A percentile compares a stretch with the other conserved stretches of the same genome.
These are phyloP conservation scores for Mormyrus proboscirostris DNA, from an alignment of 2,797 vertebrate species.

Conservation along the genomic window DNA sequence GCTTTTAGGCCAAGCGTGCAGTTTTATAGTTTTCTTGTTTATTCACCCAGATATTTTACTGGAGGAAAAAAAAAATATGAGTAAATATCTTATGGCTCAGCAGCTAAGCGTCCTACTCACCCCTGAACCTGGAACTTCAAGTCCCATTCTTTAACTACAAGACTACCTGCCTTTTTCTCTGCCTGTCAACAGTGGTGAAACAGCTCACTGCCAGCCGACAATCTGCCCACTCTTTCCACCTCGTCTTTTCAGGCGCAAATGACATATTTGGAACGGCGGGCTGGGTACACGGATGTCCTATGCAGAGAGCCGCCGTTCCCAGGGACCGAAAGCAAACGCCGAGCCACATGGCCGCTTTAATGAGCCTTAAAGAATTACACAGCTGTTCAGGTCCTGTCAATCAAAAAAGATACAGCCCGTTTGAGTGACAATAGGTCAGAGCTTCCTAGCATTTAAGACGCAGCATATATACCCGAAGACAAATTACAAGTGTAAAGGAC, in stretches of 20 bases:
- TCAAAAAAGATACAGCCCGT: not conserved
- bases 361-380: not conserved
- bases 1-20: constrained; percentile 1
- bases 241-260: not conserved
- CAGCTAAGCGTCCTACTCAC: not conserved
- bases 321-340: not conserved
- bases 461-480: not conserved
- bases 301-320: constrained; percentile 2
- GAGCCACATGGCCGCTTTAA: constrained; percentile 1
- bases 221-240: not conserved
- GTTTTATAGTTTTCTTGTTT: constrained; percentile 10
- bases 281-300: constrained; percentile 5
- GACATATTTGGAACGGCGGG: constrained; percentile 16
- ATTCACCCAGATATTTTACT: not conserved
- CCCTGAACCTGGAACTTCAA: not conserved
- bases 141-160: not conserved
- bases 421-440: constrained; percentile 5
- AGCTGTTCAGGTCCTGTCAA: constrained; percentile 4
- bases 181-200: constrained; percentile 10
- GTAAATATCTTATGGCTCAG: not conserved
- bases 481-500: not conserved
- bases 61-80: not conserved
- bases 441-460: not conserved
- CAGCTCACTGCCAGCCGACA: not conserved
- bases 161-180: not conserved